Evolutionary conservation across 2,888 invertebrate genomes (phyloP).

Genomic region (Corythucha ciliata): DNA sequence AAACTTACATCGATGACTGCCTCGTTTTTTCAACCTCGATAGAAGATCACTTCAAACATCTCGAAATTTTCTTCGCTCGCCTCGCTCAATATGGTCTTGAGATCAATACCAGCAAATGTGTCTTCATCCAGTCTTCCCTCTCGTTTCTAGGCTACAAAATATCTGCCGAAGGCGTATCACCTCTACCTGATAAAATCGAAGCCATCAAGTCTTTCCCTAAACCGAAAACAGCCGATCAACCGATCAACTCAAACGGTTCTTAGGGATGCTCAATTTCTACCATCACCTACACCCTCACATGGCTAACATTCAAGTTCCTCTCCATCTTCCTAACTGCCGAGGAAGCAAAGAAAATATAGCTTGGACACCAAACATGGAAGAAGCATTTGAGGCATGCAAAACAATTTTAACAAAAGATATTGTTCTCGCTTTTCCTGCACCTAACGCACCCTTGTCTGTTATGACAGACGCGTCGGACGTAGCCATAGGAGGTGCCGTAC

Average conservation of each 20-base stretch:
- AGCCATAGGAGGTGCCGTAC: conserved; percentile 40
- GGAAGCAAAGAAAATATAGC: conserved; percentile 28
- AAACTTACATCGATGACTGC: conserved; percentile 12
- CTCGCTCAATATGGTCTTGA: conserved; percentile 1
- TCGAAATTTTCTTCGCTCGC: too few relatives aligned
- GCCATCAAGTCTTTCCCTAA: conserved; percentile 8
- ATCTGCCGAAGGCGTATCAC: conserved; percentile 4
- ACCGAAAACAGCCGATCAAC: neutral
- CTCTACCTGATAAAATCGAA: conserved; percentile 4
- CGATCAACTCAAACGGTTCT: conserved; percentile 1
- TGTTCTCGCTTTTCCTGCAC: conserved; percentile 27
- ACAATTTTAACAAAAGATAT: conserved; percentile 18
- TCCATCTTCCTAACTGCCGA: conserved; percentile 22
- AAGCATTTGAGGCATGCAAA: conserved; percentile 30
- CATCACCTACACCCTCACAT: conserved; percentile 4
- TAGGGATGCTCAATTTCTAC: conserved; percentile 15
- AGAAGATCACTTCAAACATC: too few relatives aligned
- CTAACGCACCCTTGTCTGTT: neutral
- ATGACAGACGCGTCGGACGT: conserved; percentile 38
- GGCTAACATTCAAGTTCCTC: conserved; percentile 17
- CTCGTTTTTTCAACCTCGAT: neutral
- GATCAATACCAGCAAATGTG: conserved; percentile 15
- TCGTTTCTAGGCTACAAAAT: conserved; percentile 16
- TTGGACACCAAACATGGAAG: conserved; percentile 25
- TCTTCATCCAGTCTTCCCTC: neutral